Percentiles rank a stretch among this genome's conserved stretches.
phyloP scores from a whole-genome alignment of 2,113 vertebrate species.

The Panthera tigris region DNA sequence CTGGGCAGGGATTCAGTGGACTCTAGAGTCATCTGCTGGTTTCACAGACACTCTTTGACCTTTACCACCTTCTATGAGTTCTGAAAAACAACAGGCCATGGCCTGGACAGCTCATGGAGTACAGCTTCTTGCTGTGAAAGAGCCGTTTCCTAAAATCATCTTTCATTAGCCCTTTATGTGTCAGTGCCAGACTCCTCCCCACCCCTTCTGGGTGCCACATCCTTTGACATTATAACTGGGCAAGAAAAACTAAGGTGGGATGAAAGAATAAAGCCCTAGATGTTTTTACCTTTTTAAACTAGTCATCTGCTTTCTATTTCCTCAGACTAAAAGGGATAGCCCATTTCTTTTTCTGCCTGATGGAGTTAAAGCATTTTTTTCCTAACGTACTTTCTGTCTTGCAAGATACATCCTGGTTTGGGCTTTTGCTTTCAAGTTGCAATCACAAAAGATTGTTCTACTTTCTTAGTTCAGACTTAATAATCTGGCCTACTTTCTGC shows the following conservation, averaged over 20 bases:
- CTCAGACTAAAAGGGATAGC: background rate
- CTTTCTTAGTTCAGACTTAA: conserved; percentile 31
- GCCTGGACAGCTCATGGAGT: background rate
- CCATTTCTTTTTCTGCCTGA: background rate
- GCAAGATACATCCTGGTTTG: background rate
- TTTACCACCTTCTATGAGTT: background rate
- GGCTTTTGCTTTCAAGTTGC: conserved; percentile 27
- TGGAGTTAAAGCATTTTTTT: background rate
- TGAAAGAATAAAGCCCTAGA: background rate
- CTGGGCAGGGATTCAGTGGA: background rate
- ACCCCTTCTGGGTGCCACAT: background rate
- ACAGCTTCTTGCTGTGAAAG: background rate
- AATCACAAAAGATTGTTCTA: background rate
- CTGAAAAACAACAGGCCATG: background rate
- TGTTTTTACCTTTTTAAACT: background rate
- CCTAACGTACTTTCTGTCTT: background rate
- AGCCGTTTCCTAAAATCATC: background rate
- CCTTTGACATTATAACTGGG: background rate
- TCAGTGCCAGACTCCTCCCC: background rate
- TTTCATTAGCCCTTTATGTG: background rate
- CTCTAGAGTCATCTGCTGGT: background rate
- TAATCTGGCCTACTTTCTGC: conserved; percentile 45
- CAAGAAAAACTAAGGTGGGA: background rate
- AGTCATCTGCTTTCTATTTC: background rate
- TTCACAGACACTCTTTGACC: background rate